These are phyloP conservation scores for Nesogale talazaci DNA, from an alignment of 2,113 vertebrate species.

Conservation along the genomic window DNA sequence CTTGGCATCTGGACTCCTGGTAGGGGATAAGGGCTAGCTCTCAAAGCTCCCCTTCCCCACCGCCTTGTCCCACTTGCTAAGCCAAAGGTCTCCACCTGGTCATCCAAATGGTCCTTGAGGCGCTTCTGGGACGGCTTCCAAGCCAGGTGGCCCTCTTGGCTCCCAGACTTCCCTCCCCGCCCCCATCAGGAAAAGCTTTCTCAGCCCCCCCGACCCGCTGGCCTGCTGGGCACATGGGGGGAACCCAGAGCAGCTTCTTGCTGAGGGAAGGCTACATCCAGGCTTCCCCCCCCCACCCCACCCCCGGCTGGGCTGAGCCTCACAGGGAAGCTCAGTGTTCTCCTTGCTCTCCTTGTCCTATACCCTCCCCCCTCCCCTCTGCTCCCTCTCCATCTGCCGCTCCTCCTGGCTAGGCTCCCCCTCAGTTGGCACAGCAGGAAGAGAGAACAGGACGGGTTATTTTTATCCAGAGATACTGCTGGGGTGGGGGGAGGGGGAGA, in stretches of 20 bases:
- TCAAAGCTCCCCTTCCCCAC: not conserved
- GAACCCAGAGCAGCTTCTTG: not conserved
- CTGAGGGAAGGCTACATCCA: not conserved
- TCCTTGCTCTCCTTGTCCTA: constrained; percentile 12
- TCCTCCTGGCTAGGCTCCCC: constrained; percentile 76
- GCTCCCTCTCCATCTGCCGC: constrained; percentile 76
- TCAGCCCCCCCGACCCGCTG: not conserved
- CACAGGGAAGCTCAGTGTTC: not conserved
- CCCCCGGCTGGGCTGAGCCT: not conserved
- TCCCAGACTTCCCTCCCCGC: constrained; percentile 11
- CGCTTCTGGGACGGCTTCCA: constrained; percentile 62
- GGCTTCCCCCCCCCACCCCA: not conserved
- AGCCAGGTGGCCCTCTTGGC: constrained; percentile 57
- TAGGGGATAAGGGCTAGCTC: not conserved
- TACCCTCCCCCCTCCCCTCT: not conserved
- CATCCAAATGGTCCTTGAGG: constrained; percentile 59
- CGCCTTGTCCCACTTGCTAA: constrained; percentile 43
- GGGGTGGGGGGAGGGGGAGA: constrained; percentile 42
- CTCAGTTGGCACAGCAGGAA: constrained; percentile 76
- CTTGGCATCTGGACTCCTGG: not conserved
- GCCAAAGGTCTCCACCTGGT: constrained; percentile 53
- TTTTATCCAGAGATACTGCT: constrained; percentile 73
- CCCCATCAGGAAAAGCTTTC: not conserved
- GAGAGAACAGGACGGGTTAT: constrained; percentile 73
- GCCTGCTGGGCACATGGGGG: not conserved